Base-by-base conservation (phyloP, 2,888 invertebrate genomes). In the Xylota segnis region DNA sequence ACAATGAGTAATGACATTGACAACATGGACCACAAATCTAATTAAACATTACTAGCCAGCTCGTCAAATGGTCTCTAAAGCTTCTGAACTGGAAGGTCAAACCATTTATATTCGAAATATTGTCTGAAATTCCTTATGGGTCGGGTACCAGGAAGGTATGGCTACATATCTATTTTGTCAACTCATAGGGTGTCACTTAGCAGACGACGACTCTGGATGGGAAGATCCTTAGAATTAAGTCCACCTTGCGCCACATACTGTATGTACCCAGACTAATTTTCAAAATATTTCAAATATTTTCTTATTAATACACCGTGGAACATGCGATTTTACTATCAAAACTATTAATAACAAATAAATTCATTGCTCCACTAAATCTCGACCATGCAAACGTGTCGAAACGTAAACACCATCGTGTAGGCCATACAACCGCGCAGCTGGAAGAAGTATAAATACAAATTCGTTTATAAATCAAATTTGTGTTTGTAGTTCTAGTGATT, bases 401-500 rank as follows among this genome's bases (percentile, higher is more conserved):
- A 34, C 5, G 34, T 65, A 65, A 65, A 65, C 65, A 65, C 7
- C 63, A 9, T 47, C 32, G 10, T 1, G 14, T 45, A 37, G 18
- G 18, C 10, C 9, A n/a, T 29, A 29, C 45, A 29, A 50, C 43
- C 43, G 2, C 14, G 14, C 9, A 23, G 12, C 50, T 50, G 23
- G 50, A 14, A 32, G 14, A 63, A 50, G 14, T 34, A 16, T 18
- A 27, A 23, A n/a, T 52, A 43, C 6, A 43, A 43, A 43, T 54
- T 32, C 47, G 34, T 50, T 45, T 50, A 68, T 74, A 81, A 74
- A 81, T 74, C 45, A 81, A 61, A 66, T n/a, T 5, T 65, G 10
- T 71, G 29, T 78, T 71, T 71, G 23, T 40, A 56, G 23, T 66
- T 59, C 63, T 29, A 45, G 18, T 74, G 79, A 81, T 74, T 81